phyloP scores from a whole-genome alignment of 2,888 invertebrate species.

The Drosophila affinis region DNA sequence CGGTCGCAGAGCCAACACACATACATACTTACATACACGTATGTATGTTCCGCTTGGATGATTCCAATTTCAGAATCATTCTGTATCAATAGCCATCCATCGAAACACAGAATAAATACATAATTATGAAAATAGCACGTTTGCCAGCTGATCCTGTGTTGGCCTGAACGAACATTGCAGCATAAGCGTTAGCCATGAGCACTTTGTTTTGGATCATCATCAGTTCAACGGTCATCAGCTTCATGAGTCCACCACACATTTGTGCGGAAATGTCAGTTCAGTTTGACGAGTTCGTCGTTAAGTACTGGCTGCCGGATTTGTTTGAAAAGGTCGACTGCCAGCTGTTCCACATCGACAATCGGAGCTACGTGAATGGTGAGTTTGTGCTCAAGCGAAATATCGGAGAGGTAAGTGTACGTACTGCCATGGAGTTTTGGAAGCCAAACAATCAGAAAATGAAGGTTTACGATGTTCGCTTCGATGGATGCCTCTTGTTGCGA shows the following conservation, averaged over 20 bases:
- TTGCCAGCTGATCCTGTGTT: not conserved
- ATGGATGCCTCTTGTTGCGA: conserved; percentile 33
- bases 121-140: not conserved
- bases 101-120: not conserved
- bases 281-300: conserved; percentile 39
- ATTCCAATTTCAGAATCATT: not conserved
- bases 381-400: conserved; percentile 22
- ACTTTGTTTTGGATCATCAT: conserved; percentile 5
- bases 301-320: not conserved
- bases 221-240: not conserved
- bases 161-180: not conserved
- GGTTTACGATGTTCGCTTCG: conserved; percentile 42
- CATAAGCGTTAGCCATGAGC: conserved; percentile 20
- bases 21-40: too few species aligned
- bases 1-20: too few species aligned
- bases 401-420: conserved; percentile 14
- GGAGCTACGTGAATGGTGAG: conserved; percentile 20
- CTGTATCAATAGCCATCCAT: not conserved
- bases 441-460: conserved; percentile 20
- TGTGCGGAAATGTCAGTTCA: conserved; percentile 39
- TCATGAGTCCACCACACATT: not conserved
- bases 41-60: not conserved
- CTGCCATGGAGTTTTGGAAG: conserved; percentile 56
- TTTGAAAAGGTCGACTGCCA: conserved; percentile 17
- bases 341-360: conserved; percentile 18